Evolutionary conservation across 1,140 invertebrate genomes (phyloP).

Genomic region (Asobara japonica): DNA sequence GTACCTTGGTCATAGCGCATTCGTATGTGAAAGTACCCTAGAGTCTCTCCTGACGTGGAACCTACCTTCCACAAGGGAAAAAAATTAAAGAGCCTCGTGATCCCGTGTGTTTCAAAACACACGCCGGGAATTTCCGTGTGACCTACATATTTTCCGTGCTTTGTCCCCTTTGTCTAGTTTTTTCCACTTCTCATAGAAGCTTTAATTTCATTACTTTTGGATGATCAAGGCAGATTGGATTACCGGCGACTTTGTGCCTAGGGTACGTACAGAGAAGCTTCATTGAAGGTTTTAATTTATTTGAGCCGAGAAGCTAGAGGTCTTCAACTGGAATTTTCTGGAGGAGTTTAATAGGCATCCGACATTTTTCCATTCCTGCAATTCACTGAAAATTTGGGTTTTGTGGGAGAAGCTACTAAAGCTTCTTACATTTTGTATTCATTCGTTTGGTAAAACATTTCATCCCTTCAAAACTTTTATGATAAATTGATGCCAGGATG

Average conservation of each 20-base stretch:
- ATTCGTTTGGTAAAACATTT: too few relatives aligned
- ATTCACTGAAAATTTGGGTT: too few relatives aligned
- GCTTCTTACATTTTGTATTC: too few relatives aligned
- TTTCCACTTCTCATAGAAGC: background rate
- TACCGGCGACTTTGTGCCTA: background rate
- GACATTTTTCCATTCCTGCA: too few relatives aligned
- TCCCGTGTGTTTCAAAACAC: constrained; percentile 7
- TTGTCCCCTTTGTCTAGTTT: background rate
- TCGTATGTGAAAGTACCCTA: background rate
- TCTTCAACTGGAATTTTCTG: too few relatives aligned
- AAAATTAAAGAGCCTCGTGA: background rate
- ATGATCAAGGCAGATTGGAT: background rate
- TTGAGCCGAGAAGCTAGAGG: background rate
- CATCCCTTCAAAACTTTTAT: too few relatives aligned
- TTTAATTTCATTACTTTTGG: background rate
- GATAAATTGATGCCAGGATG: too few relatives aligned
- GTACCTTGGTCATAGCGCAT: background rate
- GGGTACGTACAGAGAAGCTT: background rate
- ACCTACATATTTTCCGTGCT: constrained; percentile 18
- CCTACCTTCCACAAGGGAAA: background rate
- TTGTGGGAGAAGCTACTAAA: too few relatives aligned
- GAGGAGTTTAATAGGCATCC: too few relatives aligned
- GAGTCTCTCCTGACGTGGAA: background rate
- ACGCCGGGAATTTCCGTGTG: constrained; percentile 7
- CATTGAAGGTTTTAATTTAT: background rate